These are phyloP conservation scores for Tricholaema leucomelas DNA, from an alignment of 2,113 vertebrate genomes.

Conservation along the genomic window DNA sequence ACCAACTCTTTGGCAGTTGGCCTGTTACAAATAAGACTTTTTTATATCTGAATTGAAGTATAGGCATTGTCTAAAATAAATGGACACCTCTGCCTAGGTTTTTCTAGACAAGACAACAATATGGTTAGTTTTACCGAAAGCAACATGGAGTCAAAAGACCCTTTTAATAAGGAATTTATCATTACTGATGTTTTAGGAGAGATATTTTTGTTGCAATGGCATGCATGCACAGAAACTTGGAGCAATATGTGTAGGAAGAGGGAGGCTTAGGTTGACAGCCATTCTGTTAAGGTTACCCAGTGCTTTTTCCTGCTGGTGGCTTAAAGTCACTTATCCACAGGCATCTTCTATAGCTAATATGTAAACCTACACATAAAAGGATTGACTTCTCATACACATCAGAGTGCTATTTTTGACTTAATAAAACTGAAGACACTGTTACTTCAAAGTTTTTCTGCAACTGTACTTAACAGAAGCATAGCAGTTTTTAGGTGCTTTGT, in stretches of 20 bases:
- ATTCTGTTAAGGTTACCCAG: background rate
- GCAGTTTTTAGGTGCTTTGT: background rate
- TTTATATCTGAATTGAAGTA: background rate
- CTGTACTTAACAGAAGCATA: background rate
- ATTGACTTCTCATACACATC: background rate
- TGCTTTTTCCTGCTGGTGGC: background rate
- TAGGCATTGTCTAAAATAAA: background rate
- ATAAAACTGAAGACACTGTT: background rate
- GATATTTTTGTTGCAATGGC: background rate
- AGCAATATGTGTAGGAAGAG: background rate
- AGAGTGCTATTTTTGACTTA: background rate
- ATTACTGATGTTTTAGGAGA: background rate
- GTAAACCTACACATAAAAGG: background rate
- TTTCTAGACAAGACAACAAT: background rate
- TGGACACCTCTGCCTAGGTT: background rate
- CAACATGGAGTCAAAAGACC: background rate
- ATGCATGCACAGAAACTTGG: background rate
- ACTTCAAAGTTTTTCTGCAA: background rate
- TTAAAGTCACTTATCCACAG: background rate
- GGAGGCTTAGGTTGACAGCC: background rate
- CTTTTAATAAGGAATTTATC: background rate
- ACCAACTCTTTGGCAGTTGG: background rate
- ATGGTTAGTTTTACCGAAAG: background rate
- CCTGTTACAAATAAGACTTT: background rate
- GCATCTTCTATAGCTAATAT: background rate